phyloP scores from a whole-genome alignment of 1,140 invertebrate genomes.

The Schmidtea mediterranea region DNA sequence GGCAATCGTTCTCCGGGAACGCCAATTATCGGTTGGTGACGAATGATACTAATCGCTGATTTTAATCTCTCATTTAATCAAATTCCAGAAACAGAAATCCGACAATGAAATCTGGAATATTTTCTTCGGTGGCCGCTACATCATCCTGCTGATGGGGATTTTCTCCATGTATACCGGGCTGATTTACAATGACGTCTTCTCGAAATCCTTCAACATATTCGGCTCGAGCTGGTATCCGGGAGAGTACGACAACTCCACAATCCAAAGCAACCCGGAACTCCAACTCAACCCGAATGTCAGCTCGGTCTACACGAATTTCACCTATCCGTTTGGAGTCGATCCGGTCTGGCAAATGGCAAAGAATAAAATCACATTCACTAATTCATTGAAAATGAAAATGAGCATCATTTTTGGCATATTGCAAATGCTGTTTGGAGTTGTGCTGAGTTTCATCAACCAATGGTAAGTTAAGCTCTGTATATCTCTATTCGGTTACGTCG shows the following conservation, averaged over 20 bases:
- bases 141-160: constrained; percentile 78
- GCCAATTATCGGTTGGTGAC: too few relatives aligned
- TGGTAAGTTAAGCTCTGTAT: too few relatives aligned
- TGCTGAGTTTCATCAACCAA: constrained; percentile 62
- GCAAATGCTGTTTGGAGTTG: constrained; percentile 86
- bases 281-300: too few relatives aligned
- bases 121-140: constrained; percentile 86
- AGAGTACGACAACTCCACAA: not conserved
- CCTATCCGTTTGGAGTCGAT: constrained; percentile 6
- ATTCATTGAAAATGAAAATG: constrained; percentile 95
- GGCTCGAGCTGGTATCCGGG: constrained; percentile 44
- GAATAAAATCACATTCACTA: constrained; percentile 86
- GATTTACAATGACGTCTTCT: constrained; percentile 92
- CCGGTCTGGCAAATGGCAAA: constrained; percentile 32
- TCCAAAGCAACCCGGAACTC: not conserved
- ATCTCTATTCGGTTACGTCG: too few relatives aligned
- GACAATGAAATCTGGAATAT: constrained; percentile 59
- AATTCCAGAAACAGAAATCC: not conserved
- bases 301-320: too few relatives aligned
- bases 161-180: constrained; percentile 89
- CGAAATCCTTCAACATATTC: constrained; percentile 78
- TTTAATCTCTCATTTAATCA: too few relatives aligned
- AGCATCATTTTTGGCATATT: constrained; percentile 76
- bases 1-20: constrained; percentile 35
- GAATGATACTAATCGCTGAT: too few relatives aligned